These are phyloP conservation scores for Vicugna pacos DNA, from an alignment of 2,113 vertebrate species.

Conservation along the genomic window DNA sequence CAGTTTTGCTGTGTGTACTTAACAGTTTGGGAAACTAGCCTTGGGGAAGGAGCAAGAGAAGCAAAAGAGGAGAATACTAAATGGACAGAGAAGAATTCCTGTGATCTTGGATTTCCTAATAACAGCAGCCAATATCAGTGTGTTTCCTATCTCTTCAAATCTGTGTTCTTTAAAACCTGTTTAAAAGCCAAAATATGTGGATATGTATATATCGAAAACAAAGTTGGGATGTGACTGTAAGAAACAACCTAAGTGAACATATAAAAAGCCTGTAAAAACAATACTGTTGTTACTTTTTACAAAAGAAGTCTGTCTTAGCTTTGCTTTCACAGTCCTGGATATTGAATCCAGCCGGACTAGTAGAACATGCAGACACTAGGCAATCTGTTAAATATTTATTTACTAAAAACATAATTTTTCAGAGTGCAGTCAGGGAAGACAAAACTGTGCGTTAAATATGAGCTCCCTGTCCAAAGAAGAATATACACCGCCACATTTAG, in stretches of 20 bases:
- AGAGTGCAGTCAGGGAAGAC: conserved; percentile 54
- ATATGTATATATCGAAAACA: not conserved
- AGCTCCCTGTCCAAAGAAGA: conserved; percentile 43
- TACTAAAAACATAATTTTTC: conserved; percentile 67
- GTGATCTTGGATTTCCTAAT: not conserved
- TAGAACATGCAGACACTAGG: conserved; percentile 34
- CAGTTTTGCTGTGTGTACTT: conserved; percentile 51
- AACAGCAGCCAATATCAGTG: not conserved
- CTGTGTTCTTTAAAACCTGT: not conserved
- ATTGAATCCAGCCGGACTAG: not conserved
- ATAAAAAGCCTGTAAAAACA: not conserved
- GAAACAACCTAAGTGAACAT: not conserved
- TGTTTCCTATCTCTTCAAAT: not conserved
- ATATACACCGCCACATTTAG: not conserved
- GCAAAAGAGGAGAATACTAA: conserved; percentile 43
- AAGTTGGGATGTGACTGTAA: not conserved
- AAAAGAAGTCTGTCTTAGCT: conserved; percentile 1
- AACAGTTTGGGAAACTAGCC: conserved; percentile 48
- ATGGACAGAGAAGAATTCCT: not conserved
- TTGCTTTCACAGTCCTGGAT: not conserved
- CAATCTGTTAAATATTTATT: conserved; percentile 79
- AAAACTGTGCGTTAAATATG: conserved; percentile 72
- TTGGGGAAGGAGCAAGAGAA: conserved; percentile 25
- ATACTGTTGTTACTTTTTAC: not conserved
- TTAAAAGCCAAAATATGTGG: not conserved